Evolutionary conservation across 1,140 invertebrate species (phyloP).

Genomic region (Meloidogyne hapla): DNA sequence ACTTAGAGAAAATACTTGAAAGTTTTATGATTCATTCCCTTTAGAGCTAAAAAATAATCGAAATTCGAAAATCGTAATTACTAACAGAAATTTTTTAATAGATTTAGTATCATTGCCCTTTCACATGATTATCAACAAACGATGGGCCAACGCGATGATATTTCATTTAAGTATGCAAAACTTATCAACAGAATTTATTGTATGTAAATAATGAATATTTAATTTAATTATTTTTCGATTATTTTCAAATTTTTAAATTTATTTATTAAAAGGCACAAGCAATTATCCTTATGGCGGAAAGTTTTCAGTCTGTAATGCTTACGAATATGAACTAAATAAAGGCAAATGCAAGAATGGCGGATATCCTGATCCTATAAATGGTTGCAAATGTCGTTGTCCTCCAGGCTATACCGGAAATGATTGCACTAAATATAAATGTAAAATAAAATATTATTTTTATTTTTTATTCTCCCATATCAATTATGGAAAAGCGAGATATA

Average conservation of each 20-base stretch:
- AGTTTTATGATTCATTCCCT: too few relatives aligned
- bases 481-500: too few relatives aligned
- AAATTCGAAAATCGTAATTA: too few relatives aligned
- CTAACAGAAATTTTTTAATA: background rate
- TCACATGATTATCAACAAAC: constrained; percentile 8
- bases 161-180: constrained; percentile 17
- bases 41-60: too few relatives aligned
- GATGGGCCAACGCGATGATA: constrained; percentile 1
- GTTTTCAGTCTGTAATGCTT: background rate
- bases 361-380: background rate
- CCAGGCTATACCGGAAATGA: background rate
- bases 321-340: background rate
- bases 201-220: background rate
- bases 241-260: background rate
- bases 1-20: too few relatives aligned
- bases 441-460: too few relatives aligned
- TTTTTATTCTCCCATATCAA: too few relatives aligned
- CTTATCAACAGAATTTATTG: constrained; percentile 16
- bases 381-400: background rate
- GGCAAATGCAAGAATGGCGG: constrained; percentile 9
- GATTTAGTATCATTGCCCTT: background rate
- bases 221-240: background rate
- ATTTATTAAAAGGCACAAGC: background rate
- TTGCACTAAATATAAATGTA: background rate
- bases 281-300: background rate